Percentiles rank a stretch among this genome's conserved stretches.
Evolutionary conservation across 1,140 invertebrate genomes (phyloP).

Genomic region (Nephotettix cincticeps): DNA sequence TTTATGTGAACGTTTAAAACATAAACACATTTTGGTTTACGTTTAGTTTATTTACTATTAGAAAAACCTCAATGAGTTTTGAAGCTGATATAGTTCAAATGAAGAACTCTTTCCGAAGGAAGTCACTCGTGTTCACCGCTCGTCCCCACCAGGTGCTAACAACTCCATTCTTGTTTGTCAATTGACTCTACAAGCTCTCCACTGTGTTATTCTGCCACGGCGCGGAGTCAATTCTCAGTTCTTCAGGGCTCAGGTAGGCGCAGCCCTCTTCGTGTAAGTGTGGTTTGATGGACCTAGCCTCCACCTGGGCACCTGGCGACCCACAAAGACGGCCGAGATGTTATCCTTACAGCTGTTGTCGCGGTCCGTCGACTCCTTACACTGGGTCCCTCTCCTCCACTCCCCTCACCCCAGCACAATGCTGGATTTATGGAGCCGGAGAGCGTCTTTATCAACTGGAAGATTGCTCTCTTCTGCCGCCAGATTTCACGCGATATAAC

Average conservation of each 20-base stretch:
- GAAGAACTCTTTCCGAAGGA: too few relatives aligned
- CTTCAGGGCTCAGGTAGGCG: not conserved
- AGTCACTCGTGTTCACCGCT: too few relatives aligned
- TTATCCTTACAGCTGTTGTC: conserved; percentile 2
- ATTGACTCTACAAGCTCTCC: conserved; percentile 16
- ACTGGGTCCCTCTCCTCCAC: too few relatives aligned
- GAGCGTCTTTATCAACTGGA: not conserved
- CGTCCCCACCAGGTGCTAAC: not conserved
- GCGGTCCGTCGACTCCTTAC: not conserved
- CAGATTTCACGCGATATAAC: conserved; percentile 20
- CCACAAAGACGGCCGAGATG: not conserved
- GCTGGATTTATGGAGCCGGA: too few relatives aligned
- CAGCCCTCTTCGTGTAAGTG: not conserved
- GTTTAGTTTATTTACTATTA: too few relatives aligned
- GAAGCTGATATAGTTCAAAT: too few relatives aligned
- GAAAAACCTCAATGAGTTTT: too few relatives aligned
- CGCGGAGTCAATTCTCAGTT: not conserved
- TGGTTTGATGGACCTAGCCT: conserved; percentile 4
- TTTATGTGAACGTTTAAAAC: too few relatives aligned
- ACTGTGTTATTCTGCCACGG: too few relatives aligned
- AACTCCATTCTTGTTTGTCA: conserved; percentile 1
- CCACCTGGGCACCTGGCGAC: not conserved
- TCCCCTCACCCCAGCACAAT: too few relatives aligned
- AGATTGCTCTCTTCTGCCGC: not conserved
- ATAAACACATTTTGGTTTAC: too few relatives aligned